Evolutionary conservation across 2,797 vertebrate species (phyloP), one percentile per base, ranked within the genome.

Genomic region (Cacajao melanocephalus): DNA sequence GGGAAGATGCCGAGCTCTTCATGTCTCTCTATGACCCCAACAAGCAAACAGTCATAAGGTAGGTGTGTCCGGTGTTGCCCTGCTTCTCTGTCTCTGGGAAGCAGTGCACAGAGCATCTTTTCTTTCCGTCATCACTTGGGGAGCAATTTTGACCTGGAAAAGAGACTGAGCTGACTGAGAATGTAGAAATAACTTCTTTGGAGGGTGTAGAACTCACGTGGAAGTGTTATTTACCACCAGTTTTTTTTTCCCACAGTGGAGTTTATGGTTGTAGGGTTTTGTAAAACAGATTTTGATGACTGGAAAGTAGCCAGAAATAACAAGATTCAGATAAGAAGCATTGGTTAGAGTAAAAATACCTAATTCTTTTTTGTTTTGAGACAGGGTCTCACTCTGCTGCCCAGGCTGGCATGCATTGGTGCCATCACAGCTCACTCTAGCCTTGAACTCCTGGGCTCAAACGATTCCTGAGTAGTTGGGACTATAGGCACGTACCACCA

Each of bases 1-100:
- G 99, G 41, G 99, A 99, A 97, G 99, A 99, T 95, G 99, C 99
- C 0, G 99, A 99, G 88, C 99, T 99, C 96, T 99, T 99, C 95
- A 99, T 99, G 99, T 99, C 99, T 1, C 99, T 99, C 0, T 99
- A 99, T 0, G 99, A 99, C 96, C 99, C 99, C 41, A 98, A 98
- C 97, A 99, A 99, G 96, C 99, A 99, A 98, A 97, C 78, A 55
- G 98, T 99, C 89, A 99, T 99, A 98, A 99, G 99, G 99, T 99
- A 97, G 90, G 97, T 7, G 33, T 46, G 10, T 72, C 58, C 24
- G 1, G 20, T 9, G 1, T 33, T 26, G 10, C 39, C 48, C 30
- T 78, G 22, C 28, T 48, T 41, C 55, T 75, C 7, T 39, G 6
- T 10, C 0, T n/a, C 30, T 1, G 44, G 22, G 14, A 83, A 3